A percentile compares a stretch with the other conserved stretches of the same genome.
Conservation (phyloP, 2,113 vertebrate species). For the Equus quagga region DNA sequence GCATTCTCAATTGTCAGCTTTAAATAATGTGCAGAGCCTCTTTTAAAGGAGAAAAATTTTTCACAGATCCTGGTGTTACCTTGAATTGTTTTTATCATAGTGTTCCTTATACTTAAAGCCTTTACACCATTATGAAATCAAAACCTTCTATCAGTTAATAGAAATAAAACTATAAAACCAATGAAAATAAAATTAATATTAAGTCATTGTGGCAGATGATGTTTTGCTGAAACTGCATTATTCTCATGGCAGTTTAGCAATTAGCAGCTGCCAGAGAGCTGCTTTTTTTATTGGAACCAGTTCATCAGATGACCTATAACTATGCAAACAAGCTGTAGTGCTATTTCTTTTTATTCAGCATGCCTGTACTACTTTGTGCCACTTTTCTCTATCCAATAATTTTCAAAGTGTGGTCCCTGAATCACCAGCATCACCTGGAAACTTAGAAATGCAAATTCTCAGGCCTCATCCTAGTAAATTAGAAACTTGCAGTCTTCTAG, state of each 20-base stretch:
- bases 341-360: background rate
- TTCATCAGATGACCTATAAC: background rate
- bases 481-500: background rate
- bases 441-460: background rate
- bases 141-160: slow-evolving; percentile 13
- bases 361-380: background rate
- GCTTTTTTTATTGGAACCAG: background rate
- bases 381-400: slow-evolving; percentile 1
- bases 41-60: background rate
- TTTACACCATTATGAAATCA: slow-evolving; percentile 3
- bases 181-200: slow-evolving; percentile 17
- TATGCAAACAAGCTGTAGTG: background rate
- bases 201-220: background rate
- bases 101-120: background rate
- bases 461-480: background rate
- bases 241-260: background rate
- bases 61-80: background rate
- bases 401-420: background rate
- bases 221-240: slow-evolving; percentile 8
- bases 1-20: slow-evolving; percentile 1
- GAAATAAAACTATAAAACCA: slow-evolving; percentile 1
- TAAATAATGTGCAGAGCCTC: background rate
- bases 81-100: slow-evolving; percentile 19
- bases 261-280: background rate
- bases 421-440: background rate